Base-by-base conservation (phyloP, 1,140 invertebrate species). In the Anadara kagoshimensis region DNA sequence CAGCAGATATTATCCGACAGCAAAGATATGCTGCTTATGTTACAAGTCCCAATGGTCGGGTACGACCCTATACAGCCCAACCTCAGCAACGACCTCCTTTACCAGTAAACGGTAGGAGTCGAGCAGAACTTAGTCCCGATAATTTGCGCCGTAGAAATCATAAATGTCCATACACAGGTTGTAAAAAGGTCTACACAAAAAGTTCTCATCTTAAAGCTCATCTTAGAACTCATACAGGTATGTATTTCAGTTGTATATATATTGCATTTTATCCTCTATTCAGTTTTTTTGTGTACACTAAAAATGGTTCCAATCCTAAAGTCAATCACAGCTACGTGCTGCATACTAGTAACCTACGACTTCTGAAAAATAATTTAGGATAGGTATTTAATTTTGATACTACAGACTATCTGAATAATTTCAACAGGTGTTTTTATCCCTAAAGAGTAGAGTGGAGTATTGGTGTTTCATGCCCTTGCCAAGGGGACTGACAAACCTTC, bases 171-270 rank as follows among this genome's bases (percentile, higher is more conserved):
- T 95, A 95, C 41, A 92, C 92, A 96, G 97, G 97, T 84, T 99
- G 98, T 90, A 94, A 94, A 83, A 99, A 99, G 91, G 97, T 98
- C 53, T 99, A 99, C 90, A 99, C 97, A 57, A 99, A 99, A 92
- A 98, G 96, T 90, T 99, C 97, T 78, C 98, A 99, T 90, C 92
- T 99, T 14, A 99, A 99, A 91, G 97, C 97, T 66, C 98, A 99
- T 91, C 96, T 98, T 90, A 92, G 98, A 86, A 97, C 98, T 90
- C 97, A 99, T 87, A 98, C 97, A 91, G 97, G 97, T 98, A 92
- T 93, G 92, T 78, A 41, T 54, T 36, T 36, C 7, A 36, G 7
- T 36, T 36, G 29, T 3, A 36, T 36, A 36, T 36, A 36, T 36
- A n/a, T 36, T 2, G 29, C 2, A 3, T 36, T 36, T 36, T 36